phyloP scores from a whole-genome alignment of 2,797 vertebrate species.

The Euthynnus affinis region DNA sequence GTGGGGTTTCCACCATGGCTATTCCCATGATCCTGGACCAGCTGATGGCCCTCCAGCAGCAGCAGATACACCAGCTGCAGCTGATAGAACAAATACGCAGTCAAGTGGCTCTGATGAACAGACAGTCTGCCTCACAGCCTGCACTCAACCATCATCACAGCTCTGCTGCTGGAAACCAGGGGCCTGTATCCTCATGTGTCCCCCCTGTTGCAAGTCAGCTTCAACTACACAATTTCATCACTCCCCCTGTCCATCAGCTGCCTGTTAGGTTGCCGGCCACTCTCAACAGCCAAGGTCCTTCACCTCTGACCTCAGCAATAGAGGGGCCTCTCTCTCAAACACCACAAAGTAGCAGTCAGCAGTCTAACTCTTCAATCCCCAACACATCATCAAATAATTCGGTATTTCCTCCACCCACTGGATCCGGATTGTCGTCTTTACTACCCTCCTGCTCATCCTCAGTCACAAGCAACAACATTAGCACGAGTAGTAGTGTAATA shows the following conservation, averaged over 20 bases:
- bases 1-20: constrained; percentile 91
- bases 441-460: constrained; percentile 86
- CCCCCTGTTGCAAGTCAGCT: constrained; percentile 89
- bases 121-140: constrained; percentile 87
- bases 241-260: constrained; percentile 91
- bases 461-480: constrained; percentile 77
- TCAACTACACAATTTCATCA: constrained; percentile 91
- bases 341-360: constrained; percentile 87
- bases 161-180: constrained; percentile 76
- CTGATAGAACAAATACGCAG: constrained; percentile 99
- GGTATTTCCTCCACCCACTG: constrained; percentile 80
- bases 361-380: constrained; percentile 86
- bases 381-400: constrained; percentile 85
- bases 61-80: constrained; percentile 99
- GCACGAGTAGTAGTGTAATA: constrained; percentile 74
- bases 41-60: constrained; percentile 98
- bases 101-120: constrained; percentile 97
- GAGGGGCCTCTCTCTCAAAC: constrained; percentile 88
- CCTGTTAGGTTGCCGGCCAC: constrained; percentile 88
- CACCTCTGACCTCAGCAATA: constrained; percentile 84
- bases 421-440: constrained; percentile 83
- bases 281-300: constrained; percentile 84
- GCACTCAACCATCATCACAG: constrained; percentile 85
- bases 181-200: constrained; percentile 79
- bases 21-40: constrained; percentile 99